A percentile compares a stretch with the other conserved stretches of the same genome.
phyloP scores from a whole-genome alignment of 2,888 invertebrate species.

The Exocentrus adspersus region DNA sequence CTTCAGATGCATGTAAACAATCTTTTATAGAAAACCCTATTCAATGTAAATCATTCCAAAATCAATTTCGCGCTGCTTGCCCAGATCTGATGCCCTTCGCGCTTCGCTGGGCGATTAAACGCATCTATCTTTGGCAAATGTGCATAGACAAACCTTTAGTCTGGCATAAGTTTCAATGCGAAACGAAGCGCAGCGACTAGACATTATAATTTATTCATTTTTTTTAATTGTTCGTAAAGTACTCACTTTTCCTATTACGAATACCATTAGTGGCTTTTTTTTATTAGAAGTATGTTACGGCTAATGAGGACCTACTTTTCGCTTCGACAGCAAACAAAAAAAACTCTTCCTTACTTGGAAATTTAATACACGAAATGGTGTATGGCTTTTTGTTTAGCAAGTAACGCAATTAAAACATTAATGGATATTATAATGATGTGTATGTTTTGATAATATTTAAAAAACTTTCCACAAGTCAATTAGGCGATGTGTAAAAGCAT shows the following conservation, averaged over 20 bases:
- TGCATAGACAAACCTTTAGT: too few species aligned
- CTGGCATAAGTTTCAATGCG: too few species aligned
- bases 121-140: background rate
- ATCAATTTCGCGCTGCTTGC: slow-evolving; percentile 37
- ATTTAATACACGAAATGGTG: background rate
- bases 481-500: background rate
- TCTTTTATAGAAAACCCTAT: slow-evolving; percentile 33
- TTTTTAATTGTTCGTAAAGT: background rate
- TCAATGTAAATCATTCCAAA: slow-evolving; percentile 40
- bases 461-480: background rate
- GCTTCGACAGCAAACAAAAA: background rate
- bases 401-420: background rate
- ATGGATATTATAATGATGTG: background rate
- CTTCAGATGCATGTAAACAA: slow-evolving; percentile 42
- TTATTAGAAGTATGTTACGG: background rate
- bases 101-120: slow-evolving; percentile 5
- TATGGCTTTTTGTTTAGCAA: background rate
- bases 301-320: background rate
- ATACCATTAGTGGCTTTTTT: background rate
- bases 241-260: background rate
- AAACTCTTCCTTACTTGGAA: background rate
- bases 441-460: background rate
- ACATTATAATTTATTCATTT: background rate
- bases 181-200: background rate
- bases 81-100: slow-evolving; percentile 5